Conservation (phyloP, 2,888 invertebrate species). For the Empis livida region DNA sequence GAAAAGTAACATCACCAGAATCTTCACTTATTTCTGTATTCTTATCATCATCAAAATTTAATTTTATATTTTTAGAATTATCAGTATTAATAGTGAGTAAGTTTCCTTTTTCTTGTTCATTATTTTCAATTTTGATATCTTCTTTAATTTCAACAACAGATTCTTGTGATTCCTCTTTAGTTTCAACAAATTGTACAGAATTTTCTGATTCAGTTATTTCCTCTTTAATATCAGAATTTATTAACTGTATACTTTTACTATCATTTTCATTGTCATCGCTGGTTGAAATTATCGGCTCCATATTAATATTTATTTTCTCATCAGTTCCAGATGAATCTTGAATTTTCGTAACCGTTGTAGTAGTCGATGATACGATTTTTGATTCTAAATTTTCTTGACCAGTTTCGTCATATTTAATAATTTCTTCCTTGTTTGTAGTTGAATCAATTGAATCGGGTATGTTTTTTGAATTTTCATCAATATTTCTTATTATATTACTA, state of each 20-base stretch:
- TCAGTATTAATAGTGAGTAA: background rate
- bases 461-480: conserved; percentile 9
- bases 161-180: conserved; percentile 15
- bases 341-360: background rate
- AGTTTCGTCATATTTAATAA: conserved; percentile 8
- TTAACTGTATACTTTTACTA: conserved; percentile 29
- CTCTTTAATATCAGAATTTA: conserved; percentile 12
- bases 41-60: background rate
- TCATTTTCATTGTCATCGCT: conserved; percentile 34
- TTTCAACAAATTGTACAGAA: conserved; percentile 2
- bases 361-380: conserved; percentile 14
- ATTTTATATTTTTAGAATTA: background rate
- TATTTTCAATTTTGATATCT: conserved; percentile 9
- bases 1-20: conserved; percentile 8
- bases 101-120: conserved; percentile 8
- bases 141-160: conserved; percentile 12
- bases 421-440: conserved; percentile 7
- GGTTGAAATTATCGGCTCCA: conserved; percentile 14
- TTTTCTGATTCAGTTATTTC: background rate
- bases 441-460: conserved; percentile 5
- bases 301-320: background rate
- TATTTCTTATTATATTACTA: conserved; percentile 7
- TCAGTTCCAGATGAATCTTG: background rate
- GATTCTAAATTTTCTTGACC: conserved; percentile 9
- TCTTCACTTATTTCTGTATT: conserved; percentile 5